These are phyloP conservation scores for Oncopeltus fasciatus DNA, from an alignment of 1,140 invertebrate species.

Conservation along the genomic window DNA sequence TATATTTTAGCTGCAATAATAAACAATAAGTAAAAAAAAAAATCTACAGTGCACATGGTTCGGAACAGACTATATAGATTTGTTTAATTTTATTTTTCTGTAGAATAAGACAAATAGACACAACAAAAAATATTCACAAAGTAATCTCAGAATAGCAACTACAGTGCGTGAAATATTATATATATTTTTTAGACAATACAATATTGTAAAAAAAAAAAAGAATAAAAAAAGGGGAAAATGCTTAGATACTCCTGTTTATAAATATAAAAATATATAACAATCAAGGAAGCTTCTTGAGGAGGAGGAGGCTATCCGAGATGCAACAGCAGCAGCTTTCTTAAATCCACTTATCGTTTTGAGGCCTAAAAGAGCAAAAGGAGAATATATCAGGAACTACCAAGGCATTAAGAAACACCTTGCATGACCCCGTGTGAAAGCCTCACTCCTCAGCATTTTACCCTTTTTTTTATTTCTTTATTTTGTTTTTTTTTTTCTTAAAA, in stretches of 20 bases:
- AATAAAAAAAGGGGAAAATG: conserved; percentile 4
- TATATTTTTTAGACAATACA: too few species aligned
- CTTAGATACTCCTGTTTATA: conserved; percentile 1
- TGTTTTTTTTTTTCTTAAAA: not conserved
- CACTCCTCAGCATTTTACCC: not conserved
- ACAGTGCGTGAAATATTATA: too few species aligned
- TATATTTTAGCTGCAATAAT: too few species aligned
- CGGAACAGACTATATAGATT: too few species aligned
- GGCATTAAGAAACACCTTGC: not conserved
- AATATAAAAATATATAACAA: not conserved
- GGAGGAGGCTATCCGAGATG: not conserved
- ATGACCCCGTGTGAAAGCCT: conserved; percentile 18
- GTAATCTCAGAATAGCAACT: too few species aligned
- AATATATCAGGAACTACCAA: not conserved
- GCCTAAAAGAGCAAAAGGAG: conserved; percentile 15
- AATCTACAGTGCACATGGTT: too few species aligned
- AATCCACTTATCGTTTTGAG: conserved; percentile 15
- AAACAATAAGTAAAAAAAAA: too few species aligned
- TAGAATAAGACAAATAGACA: too few species aligned
- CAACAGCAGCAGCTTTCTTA: not conserved
- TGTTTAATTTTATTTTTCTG: too few species aligned
- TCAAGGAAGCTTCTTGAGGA: not conserved
- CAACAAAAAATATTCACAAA: too few species aligned
- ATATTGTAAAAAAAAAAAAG: too few species aligned
- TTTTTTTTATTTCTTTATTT: not conserved